Evolutionary conservation across 1,140 invertebrate genomes (phyloP).

Genomic region (Zaprionus kolodkinae): DNA sequence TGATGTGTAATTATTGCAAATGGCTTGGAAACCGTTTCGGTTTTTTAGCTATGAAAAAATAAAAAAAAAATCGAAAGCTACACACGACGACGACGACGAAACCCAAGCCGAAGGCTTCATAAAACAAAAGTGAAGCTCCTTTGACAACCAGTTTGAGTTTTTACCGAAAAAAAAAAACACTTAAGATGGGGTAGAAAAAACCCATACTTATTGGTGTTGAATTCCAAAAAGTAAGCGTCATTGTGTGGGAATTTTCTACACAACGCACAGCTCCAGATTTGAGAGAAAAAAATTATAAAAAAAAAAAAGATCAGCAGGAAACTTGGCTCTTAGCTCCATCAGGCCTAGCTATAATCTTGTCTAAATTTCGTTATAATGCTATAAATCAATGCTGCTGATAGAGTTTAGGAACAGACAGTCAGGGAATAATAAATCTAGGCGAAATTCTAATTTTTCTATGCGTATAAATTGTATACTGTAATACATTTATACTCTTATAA

Average conservation of each 20-base stretch:
- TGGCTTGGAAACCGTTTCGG: conserved; percentile 41
- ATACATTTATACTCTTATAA: too few relatives aligned
- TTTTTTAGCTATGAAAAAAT: conserved; percentile 15
- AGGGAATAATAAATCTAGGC: too few relatives aligned
- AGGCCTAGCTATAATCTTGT: too few relatives aligned
- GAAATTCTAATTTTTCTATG: too few relatives aligned
- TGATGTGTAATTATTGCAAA: conserved; percentile 46
- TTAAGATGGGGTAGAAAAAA: background rate
- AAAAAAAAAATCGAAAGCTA: conserved; percentile 41
- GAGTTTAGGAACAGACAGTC: too few relatives aligned
- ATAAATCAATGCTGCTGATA: too few relatives aligned
- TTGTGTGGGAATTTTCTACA: conserved; percentile 50
- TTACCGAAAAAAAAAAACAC: conserved; percentile 17
- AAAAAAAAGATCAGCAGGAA: conserved; percentile 4
- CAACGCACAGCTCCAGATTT: conserved; percentile 15
- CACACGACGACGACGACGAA: background rate
- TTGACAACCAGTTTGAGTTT: conserved; percentile 47
- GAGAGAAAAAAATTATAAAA: conserved; percentile 13
- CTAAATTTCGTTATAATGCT: too few relatives aligned
- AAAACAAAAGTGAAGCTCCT: conserved; percentile 50
- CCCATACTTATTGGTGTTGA: conserved; percentile 38
- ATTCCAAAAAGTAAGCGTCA: conserved; percentile 45
- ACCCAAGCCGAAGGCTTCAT: conserved; percentile 25
- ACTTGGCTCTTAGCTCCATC: background rate
- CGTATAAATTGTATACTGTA: too few relatives aligned